Evolutionary conservation across 2,113 vertebrate genomes (phyloP).

Genomic region (Cacatua alba): DNA sequence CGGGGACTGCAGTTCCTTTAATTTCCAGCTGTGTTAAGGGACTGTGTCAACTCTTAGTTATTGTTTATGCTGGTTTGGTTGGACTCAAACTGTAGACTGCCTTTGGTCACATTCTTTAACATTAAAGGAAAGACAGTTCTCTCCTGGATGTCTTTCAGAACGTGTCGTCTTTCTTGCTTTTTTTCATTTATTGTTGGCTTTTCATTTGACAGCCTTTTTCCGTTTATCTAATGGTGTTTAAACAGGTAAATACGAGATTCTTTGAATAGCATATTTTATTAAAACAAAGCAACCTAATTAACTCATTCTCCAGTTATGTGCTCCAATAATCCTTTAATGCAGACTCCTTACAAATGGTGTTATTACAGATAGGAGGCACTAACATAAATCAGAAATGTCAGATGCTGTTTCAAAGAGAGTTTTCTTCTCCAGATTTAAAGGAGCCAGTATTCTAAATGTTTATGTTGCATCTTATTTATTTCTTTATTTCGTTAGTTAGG

Average conservation of each 20-base stretch:
- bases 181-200: not conserved
- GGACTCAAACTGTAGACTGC: not conserved
- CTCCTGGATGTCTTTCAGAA: not conserved
- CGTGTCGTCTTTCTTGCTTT: not conserved
- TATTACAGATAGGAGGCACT: constrained; percentile 15
- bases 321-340: constrained; percentile 19
- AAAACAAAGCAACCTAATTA: constrained; percentile 20
- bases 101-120: not conserved
- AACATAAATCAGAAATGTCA: not conserved
- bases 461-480: not conserved
- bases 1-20: not conserved
- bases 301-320: not conserved
- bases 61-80: not conserved
- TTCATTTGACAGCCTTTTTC: not conserved
- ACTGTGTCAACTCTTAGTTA: not conserved
- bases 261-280: constrained; percentile 19
- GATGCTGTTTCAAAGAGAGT: not conserved
- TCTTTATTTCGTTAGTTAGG: not conserved
- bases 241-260: not conserved
- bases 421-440: not conserved
- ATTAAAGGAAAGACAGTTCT: not conserved
- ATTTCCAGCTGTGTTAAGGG: not conserved
- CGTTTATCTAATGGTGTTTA: not conserved
- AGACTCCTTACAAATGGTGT: not conserved
- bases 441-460: not conserved